Percentiles rank a stretch among this genome's conserved stretches.
These are phyloP conservation scores for Drosophila subobscura DNA, from an alignment of 1,140 invertebrate genomes.

Conservation along the genomic window DNA sequence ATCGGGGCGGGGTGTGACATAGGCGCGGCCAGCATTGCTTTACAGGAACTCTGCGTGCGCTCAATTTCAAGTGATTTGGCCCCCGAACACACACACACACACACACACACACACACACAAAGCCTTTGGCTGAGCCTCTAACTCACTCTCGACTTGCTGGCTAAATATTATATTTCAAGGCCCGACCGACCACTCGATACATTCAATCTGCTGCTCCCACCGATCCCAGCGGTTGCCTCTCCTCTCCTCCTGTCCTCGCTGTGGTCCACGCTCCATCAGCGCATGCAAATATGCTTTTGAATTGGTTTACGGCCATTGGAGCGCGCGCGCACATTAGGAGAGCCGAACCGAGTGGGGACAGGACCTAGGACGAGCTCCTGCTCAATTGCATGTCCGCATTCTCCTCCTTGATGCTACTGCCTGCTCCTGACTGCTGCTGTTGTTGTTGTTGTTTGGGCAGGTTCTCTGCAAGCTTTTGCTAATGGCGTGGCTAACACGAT, in stretches of 20 bases:
- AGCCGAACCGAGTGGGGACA: background rate
- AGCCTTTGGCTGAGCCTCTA: slow-evolving; percentile 38
- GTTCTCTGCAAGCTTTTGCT: slow-evolving; percentile 71
- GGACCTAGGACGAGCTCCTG: slow-evolving; percentile 10
- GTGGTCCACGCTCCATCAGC: slow-evolving; percentile 65
- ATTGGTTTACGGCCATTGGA: slow-evolving; percentile 77
- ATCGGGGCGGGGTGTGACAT: slow-evolving; percentile 33
- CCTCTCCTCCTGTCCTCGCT: slow-evolving; percentile 10
- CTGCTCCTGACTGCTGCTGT: slow-evolving; percentile 19
- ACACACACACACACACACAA: no score
- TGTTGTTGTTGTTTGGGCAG: slow-evolving; percentile 39
- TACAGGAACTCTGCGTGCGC: slow-evolving; percentile 40
- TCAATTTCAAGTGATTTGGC: slow-evolving; percentile 61
- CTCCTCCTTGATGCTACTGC: slow-evolving; percentile 8
- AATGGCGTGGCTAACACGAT: slow-evolving; percentile 80
- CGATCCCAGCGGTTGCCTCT: slow-evolving; percentile 2
- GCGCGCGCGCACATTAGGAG: slow-evolving; percentile 62
- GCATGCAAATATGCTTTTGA: slow-evolving; percentile 80
- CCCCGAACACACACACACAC: no score
- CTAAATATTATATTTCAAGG: slow-evolving; percentile 74
- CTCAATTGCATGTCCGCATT: slow-evolving; percentile 26
- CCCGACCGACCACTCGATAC: slow-evolving; percentile 40
- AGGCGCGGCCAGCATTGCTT: slow-evolving; percentile 35
- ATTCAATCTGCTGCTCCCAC: slow-evolving; percentile 14
- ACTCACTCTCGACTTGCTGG: slow-evolving; percentile 42